phyloP scores from a whole-genome alignment of 2,797 vertebrate genomes.

The Pangasius mekongensis region DNA sequence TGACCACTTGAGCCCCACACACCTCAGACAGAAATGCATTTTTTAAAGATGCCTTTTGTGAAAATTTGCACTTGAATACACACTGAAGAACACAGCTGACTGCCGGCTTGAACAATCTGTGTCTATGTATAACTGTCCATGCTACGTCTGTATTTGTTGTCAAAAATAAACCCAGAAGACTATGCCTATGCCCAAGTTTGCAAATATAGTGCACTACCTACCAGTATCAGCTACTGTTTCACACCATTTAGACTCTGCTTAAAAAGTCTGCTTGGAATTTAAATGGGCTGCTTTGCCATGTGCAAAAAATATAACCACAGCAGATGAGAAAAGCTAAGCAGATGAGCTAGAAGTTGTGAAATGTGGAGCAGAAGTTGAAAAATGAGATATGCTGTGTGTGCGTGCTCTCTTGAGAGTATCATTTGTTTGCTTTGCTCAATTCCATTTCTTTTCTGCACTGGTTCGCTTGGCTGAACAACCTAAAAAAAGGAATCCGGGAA shows the following conservation, averaged over 20 bases:
- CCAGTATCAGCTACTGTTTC: not conserved
- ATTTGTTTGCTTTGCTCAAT: slow-evolving; percentile 15
- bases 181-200: not conserved
- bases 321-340: not conserved
- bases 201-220: not conserved
- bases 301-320: not conserved
- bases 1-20: not conserved
- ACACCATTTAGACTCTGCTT: not conserved
- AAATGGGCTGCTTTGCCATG: not conserved
- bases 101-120: not conserved
- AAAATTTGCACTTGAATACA: not conserved
- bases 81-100: not conserved
- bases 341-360: slow-evolving; percentile 4
- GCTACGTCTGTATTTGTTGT: not conserved
- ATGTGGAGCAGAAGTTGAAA: slow-evolving; percentile 1
- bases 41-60: not conserved
- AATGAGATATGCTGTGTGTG: not conserved
- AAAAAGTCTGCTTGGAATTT: not conserved
- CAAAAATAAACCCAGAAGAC: not conserved
- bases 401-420: not conserved
- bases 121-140: not conserved
- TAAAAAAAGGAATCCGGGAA: not conserved
- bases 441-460: not conserved
- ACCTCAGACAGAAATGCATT: not conserved
- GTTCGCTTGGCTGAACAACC: not conserved